These are phyloP conservation scores for Propithecus deckenii DNA, from an alignment of 2,797 vertebrate genomes.

Conservation along the genomic window DNA sequence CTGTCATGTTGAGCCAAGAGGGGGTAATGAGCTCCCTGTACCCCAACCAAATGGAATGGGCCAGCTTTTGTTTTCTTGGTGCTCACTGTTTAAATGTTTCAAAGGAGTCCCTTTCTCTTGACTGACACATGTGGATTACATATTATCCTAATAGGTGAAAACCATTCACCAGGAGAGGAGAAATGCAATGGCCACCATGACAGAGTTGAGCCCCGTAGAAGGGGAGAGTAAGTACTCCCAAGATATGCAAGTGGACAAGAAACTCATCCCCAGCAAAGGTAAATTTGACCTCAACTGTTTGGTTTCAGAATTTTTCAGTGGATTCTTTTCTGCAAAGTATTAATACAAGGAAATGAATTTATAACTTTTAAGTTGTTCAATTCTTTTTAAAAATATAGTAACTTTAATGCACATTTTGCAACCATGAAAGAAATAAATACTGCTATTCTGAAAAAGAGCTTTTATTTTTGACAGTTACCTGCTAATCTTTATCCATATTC, in stretches of 20 bases:
- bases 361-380: not conserved
- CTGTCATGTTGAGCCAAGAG: not conserved
- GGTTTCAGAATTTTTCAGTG: not conserved
- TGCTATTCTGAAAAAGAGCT: not conserved
- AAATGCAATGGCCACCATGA: not conserved
- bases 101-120: not conserved
- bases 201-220: not conserved
- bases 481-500: not conserved
- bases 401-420: not conserved
- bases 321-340: not conserved
- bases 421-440: not conserved
- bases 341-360: not conserved
- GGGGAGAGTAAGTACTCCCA: not conserved
- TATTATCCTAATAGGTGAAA: not conserved
- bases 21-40: not conserved
- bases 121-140: not conserved
- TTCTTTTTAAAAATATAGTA: not conserved
- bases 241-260: not conserved
- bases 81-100: not conserved
- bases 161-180: not conserved
- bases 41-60: not conserved
- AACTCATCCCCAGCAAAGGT: slow-evolving; percentile 46
- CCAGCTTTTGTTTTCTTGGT: not conserved
- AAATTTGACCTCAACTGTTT: not conserved
- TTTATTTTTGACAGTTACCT: not conserved